Conservation (phyloP, 2,797 vertebrate species). For the Enoplosus armatus region DNA sequence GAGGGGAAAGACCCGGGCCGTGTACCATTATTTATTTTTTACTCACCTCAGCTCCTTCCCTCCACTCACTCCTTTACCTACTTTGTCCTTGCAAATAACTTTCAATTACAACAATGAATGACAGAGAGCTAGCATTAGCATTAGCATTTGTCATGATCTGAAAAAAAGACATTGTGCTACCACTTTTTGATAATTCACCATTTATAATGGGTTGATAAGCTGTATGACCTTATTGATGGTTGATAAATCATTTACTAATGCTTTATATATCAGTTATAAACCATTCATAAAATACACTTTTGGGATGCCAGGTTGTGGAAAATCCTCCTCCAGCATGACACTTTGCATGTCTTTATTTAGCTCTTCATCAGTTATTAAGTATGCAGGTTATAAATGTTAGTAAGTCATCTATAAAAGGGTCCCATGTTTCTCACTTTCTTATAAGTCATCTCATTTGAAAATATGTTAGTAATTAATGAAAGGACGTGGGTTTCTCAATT, state of each 20-base stretch:
- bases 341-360: background rate
- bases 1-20: background rate
- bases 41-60: background rate
- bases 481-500: background rate
- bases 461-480: too few relatives aligned
- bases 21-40: background rate
- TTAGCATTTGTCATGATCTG: background rate
- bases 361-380: too few relatives aligned
- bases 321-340: background rate
- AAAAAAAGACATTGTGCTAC: rapidly evolving
- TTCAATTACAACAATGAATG: background rate
- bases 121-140: background rate
- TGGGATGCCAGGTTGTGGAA: background rate
- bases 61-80: background rate
- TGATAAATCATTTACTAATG: background rate
- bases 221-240: background rate
- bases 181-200: background rate
- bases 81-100: background rate
- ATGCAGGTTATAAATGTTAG: too few relatives aligned
- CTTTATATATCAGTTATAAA: background rate
- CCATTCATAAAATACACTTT: background rate
- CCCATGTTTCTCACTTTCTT: too few relatives aligned
- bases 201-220: too few relatives aligned
- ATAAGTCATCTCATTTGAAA: too few relatives aligned
- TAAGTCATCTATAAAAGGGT: too few relatives aligned